Percentiles rank a stretch among this genome's conserved stretches.
phyloP scores from a whole-genome alignment of 2,797 vertebrate species.

The Geotria australis region DNA sequence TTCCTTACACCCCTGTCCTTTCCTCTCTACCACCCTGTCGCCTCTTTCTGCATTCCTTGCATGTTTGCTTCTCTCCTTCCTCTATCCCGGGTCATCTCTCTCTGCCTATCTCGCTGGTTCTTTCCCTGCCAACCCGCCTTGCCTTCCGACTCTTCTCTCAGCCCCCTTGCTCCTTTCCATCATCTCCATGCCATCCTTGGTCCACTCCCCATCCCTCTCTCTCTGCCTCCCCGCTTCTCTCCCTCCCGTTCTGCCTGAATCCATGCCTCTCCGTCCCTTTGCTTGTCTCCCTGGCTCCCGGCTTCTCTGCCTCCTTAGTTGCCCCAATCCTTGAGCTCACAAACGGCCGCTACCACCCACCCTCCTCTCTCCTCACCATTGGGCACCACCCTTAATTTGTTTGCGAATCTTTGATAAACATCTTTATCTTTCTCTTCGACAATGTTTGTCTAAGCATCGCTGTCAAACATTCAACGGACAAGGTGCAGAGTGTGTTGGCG shows the following conservation, averaged over 20 bases:
- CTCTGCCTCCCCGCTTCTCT: background rate
- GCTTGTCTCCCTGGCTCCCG: background rate
- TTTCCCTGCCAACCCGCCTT: background rate
- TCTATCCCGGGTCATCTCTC: background rate
- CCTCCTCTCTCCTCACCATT: background rate
- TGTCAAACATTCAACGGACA: no score
- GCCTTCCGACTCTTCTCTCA: background rate
- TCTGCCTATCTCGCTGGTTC: background rate
- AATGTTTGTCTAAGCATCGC: no score
- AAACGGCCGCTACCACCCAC: background rate
- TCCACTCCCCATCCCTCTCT: background rate
- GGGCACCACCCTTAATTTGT: no score
- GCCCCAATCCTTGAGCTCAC: background rate
- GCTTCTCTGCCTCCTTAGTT: background rate
- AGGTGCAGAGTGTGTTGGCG: no score
- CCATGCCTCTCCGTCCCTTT: background rate
- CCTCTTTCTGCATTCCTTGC: background rate
- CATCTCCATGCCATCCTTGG: background rate
- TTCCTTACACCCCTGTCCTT: background rate
- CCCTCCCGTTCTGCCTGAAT: background rate
- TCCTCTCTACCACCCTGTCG: background rate
- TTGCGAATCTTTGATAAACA: no score
- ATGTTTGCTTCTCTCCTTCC: background rate
- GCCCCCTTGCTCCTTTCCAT: background rate
- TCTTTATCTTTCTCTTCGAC: no score